A percentile compares a stretch with the other conserved stretches of the same genome.
These are phyloP conservation scores for Barnardius zonarius DNA, from an alignment of 2,113 vertebrate species.

Conservation along the genomic window DNA sequence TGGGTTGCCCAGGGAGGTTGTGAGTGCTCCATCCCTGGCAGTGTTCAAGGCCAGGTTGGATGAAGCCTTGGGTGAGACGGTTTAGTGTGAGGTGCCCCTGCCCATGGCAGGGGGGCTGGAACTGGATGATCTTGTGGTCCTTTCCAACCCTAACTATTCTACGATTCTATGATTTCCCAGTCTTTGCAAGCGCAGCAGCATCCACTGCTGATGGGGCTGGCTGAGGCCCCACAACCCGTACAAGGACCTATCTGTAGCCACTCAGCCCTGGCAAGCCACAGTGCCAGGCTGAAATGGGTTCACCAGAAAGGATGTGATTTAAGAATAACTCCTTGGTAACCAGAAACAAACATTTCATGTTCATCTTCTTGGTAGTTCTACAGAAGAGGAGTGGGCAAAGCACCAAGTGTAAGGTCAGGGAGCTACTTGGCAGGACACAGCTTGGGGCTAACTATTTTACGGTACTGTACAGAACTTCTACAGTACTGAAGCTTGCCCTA, in stretches of 20 bases:
- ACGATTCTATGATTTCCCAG: no score
- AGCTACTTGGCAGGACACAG: not conserved
- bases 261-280: not conserved
- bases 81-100: no score
- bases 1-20: no score
- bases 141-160: no score
- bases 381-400: not conserved
- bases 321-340: not conserved
- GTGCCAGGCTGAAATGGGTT: fast-evolving
- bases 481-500: not conserved
- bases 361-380: not conserved
- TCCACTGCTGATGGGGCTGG: not conserved
- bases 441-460: not conserved
- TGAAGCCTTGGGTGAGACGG: no score
- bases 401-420: not conserved
- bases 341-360: not conserved
- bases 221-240: fast-evolving
- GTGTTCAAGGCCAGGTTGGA: no score
- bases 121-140: no score
- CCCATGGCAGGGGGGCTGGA: no score
- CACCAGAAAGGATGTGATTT: not conserved
- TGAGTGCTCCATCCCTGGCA: no score
- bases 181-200: not conserved
- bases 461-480: not conserved
- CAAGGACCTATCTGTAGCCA: not conserved